phyloP scores from a whole-genome alignment of 2,888 invertebrate genomes.

The Aelia acuminata region DNA sequence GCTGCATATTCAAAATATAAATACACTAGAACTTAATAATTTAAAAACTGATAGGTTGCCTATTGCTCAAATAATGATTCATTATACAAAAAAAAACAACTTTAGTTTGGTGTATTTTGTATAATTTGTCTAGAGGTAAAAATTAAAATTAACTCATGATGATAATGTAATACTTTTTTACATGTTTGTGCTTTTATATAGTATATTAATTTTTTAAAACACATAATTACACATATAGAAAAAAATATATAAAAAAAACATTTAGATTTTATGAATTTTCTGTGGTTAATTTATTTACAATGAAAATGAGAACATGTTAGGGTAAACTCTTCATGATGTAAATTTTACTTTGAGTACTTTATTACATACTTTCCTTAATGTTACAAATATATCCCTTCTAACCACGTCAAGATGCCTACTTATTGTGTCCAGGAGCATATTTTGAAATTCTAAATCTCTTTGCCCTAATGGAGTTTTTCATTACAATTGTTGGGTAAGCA shows the following conservation, averaged over 20 bases:
- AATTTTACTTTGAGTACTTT: background rate
- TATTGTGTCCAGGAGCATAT: background rate
- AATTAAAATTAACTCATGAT: background rate
- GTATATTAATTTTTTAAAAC: background rate
- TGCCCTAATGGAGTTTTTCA: background rate
- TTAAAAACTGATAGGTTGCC: background rate
- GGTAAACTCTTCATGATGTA: background rate
- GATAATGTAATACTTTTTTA: background rate
- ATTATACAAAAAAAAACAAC: background rate
- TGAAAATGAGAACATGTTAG: background rate
- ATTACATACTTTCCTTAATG: background rate
- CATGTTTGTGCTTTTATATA: background rate
- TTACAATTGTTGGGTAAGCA: background rate
- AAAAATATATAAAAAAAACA: background rate
- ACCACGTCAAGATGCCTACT: background rate
- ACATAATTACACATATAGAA: background rate
- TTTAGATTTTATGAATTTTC: background rate
- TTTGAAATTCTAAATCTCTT: background rate
- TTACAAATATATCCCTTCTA: background rate
- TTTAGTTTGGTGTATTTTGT: background rate
- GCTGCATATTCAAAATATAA: constrained; percentile 4
- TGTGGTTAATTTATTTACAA: background rate
- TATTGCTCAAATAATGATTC: background rate
- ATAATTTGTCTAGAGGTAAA: background rate
- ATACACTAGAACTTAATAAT: constrained; percentile 38